Evolutionary conservation across 1,140 invertebrate genomes (phyloP).

Genomic region (Manduca sexta): DNA sequence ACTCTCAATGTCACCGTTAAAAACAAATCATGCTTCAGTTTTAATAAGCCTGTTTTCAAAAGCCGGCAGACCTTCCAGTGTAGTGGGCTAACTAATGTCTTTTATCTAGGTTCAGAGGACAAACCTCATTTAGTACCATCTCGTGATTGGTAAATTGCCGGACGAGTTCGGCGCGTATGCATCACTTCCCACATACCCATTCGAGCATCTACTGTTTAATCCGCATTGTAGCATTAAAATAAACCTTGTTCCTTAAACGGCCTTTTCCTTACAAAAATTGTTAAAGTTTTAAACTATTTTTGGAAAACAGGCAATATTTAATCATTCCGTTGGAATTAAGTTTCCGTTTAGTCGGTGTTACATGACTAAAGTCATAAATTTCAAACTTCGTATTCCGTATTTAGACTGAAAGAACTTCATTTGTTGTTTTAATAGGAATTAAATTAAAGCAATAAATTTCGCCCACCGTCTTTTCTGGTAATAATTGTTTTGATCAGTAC

Average conservation of each 20-base stretch:
- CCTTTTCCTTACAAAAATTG: too few relatives aligned
- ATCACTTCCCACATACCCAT: slow-evolving; percentile 26
- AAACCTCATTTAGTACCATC: slow-evolving; percentile 25
- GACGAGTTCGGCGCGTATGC: slow-evolving; percentile 34
- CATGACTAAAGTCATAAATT: not conserved
- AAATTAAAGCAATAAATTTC: slow-evolving; percentile 44
- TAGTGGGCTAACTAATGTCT: slow-evolving; percentile 13
- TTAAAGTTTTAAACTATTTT: too few relatives aligned
- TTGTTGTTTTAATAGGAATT: slow-evolving; percentile 34
- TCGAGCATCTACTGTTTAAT: not conserved
- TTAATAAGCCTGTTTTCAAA: not conserved
- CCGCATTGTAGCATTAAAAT: too few relatives aligned
- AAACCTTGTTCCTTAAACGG: too few relatives aligned
- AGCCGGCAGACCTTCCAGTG: not conserved
- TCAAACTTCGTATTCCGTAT: slow-evolving; percentile 4
- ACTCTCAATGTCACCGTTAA: too few relatives aligned
- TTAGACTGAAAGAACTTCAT: slow-evolving; percentile 11
- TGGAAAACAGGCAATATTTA: too few relatives aligned
- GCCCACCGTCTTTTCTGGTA: slow-evolving; percentile 35
- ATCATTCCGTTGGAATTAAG: not conserved
- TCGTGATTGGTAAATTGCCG: slow-evolving; percentile 57
- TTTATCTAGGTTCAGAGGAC: slow-evolving; percentile 27
- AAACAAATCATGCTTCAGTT: too few relatives aligned
- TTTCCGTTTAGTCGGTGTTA: not conserved
- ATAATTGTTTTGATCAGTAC: slow-evolving; percentile 40